These are phyloP conservation scores for Drosophila paramelanica DNA, from an alignment of 2,888 invertebrate species.

Conservation along the genomic window DNA sequence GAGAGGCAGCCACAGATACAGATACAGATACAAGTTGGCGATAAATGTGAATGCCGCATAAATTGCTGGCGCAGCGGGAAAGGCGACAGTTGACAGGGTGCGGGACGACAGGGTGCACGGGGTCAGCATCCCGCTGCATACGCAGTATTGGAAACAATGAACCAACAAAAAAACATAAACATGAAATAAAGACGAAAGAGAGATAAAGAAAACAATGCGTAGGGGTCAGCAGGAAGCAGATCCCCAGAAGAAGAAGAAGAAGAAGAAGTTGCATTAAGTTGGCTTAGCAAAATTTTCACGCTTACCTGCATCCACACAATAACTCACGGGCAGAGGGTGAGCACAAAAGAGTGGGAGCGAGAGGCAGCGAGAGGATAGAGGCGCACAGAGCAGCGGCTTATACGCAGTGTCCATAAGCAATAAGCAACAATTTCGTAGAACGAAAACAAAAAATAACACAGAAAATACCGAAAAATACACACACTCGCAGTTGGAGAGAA, in stretches of 20 bases:
- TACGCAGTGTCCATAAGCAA: slow-evolving; percentile 66
- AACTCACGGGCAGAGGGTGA: slow-evolving; percentile 19
- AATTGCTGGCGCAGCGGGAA: slow-evolving; percentile 45
- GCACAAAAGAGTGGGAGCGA: background rate
- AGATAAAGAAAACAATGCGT: slow-evolving; percentile 56
- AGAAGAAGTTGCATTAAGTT: slow-evolving; percentile 74
- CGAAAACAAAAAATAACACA: slow-evolving; percentile 27
- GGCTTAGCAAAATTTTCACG: slow-evolving; percentile 80
- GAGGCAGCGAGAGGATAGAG: background rate
- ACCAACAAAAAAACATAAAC: slow-evolving; percentile 15
- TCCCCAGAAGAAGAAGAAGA: slow-evolving; percentile 39
- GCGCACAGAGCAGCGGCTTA: slow-evolving; percentile 43
- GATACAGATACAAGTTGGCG: slow-evolving; percentile 43
- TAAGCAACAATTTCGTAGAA: slow-evolving; percentile 75
- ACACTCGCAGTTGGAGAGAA: slow-evolving; percentile 9
- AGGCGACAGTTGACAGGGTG: slow-evolving; percentile 19
- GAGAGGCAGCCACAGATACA: slow-evolving; percentile 13
- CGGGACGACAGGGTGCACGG: slow-evolving; percentile 9
- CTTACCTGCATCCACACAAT: slow-evolving; percentile 70
- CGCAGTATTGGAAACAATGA: slow-evolving; percentile 32
- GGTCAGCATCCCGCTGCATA: slow-evolving; percentile 30
- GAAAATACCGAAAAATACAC: slow-evolving; percentile 16
- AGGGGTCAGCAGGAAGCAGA: slow-evolving; percentile 52
- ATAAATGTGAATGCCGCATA: slow-evolving; percentile 55
- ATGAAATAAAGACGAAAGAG: slow-evolving; percentile 11